A percentile compares a stretch with the other conserved stretches of the same genome.
Conservation (phyloP, 2,888 invertebrate genomes). For the Cephus sareptanus region DNA sequence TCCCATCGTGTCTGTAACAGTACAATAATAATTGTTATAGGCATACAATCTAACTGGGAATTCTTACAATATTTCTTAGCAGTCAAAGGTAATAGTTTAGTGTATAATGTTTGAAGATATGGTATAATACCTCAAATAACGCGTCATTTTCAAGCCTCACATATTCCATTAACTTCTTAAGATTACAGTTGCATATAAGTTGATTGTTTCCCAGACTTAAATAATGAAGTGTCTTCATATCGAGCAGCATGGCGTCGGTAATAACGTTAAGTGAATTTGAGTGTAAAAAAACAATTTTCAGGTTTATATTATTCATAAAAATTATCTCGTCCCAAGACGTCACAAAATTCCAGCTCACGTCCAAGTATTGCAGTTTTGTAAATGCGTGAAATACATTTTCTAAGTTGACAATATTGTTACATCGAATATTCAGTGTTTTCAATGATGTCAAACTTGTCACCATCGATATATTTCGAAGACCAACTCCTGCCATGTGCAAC, state of each 20-base stretch:
- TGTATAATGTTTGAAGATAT: background rate
- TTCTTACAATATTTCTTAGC: background rate
- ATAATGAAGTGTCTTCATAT: constrained; percentile 67
- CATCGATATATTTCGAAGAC: constrained; percentile 55
- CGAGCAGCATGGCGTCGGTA: constrained; percentile 70
- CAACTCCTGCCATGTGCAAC: constrained; percentile 63
- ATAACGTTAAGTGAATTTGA: constrained; percentile 71
- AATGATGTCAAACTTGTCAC: constrained; percentile 65
- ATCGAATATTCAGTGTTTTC: constrained; percentile 66
- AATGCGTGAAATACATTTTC: constrained; percentile 46
- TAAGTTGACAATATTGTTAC: constrained; percentile 68
- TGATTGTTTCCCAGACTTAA: constrained; percentile 71
- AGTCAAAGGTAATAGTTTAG: background rate
- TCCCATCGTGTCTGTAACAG: background rate
- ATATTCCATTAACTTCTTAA: constrained; percentile 68
- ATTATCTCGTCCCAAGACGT: constrained; percentile 69
- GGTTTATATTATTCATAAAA: constrained; percentile 61
- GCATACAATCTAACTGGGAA: too few relatives aligned
- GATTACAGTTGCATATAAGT: constrained; percentile 72
- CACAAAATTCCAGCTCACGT: constrained; percentile 70
- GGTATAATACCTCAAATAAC: constrained; percentile 24
- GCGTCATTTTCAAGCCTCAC: constrained; percentile 49
- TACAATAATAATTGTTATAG: background rate
- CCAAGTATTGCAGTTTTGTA: constrained; percentile 65
- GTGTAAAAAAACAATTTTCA: constrained; percentile 67